A percentile compares a stretch with the other conserved stretches of the same genome.
Conservation (phyloP, 2,888 invertebrate genomes). For the Rotaria macrura region DNA sequence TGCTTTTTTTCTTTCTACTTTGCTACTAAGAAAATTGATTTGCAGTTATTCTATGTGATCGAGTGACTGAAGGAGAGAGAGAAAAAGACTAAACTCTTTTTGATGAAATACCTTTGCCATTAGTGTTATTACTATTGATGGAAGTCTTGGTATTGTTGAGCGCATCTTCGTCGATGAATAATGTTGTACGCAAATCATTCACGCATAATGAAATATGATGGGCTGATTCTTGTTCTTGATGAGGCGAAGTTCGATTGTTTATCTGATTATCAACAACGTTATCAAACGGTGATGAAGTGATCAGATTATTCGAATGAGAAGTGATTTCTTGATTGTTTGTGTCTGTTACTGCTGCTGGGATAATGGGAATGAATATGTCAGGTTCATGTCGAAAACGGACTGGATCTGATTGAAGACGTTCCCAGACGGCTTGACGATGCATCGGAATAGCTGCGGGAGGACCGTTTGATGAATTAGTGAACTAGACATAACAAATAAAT, state of each 20-base stretch:
- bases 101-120: neutral
- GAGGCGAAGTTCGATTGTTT: neutral
- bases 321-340: constrained; percentile 13
- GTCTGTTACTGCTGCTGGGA: neutral
- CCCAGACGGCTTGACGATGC: neutral
- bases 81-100: too few species aligned
- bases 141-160: neutral
- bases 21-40: too few species aligned
- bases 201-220: constrained; percentile 12
- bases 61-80: too few species aligned
- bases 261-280: neutral
- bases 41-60: too few species aligned
- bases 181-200: constrained; percentile 2
- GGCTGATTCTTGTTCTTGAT: neutral
- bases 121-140: neutral
- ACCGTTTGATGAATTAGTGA: neutral
- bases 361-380: constrained; percentile 6
- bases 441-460: neutral
- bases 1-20: neutral
- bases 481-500: neutral
- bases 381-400: neutral
- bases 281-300: neutral
- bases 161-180: constrained; percentile 8
- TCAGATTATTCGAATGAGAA: neutral
- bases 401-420: neutral